Conservation (phyloP, 2,113 vertebrate species). For the Psephotus haematonotus region DNA sequence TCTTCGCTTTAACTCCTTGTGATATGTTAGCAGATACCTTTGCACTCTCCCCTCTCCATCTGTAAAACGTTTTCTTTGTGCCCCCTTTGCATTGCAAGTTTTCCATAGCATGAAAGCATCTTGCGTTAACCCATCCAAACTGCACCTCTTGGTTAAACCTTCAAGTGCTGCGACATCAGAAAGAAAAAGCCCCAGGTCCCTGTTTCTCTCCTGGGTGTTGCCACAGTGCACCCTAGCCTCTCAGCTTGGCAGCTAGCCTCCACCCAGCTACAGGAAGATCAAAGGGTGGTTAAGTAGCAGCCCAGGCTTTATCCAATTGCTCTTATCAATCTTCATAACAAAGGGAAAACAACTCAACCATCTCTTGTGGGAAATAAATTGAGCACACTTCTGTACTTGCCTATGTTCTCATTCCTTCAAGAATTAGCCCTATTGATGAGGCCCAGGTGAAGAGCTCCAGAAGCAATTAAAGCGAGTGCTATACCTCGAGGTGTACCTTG, state of each 20-base stretch:
- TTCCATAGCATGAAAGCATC: not conserved
- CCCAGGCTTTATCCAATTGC: conserved; percentile 12
- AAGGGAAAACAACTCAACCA: conserved; percentile 46
- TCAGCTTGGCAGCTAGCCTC: not conserved
- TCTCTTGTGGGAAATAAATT: conserved; percentile 42
- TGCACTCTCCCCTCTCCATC: not conserved
- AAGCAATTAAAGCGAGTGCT: conserved; percentile 67
- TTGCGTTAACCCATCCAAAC: not conserved
- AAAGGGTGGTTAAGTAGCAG: not conserved
- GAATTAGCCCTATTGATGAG: conserved; percentile 55
- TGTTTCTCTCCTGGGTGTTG: not conserved
- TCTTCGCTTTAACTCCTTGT: not conserved
- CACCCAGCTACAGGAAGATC: not conserved
- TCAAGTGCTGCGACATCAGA: not conserved
- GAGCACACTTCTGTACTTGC: conserved; percentile 32
- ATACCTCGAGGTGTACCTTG: not conserved
- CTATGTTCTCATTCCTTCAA: conserved; percentile 30
- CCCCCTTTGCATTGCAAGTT: not conserved
- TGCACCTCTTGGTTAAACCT: not conserved
- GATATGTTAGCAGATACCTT: not conserved
- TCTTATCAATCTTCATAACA: conserved; percentile 40
- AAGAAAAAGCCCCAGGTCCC: not conserved
- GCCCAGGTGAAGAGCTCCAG: conserved; percentile 48
- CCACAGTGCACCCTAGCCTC: fast-evolving
- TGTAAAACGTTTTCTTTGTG: not conserved